These are phyloP conservation scores for Mythimna pallens DNA, from an alignment of 2,888 invertebrate species.

Conservation along the genomic window DNA sequence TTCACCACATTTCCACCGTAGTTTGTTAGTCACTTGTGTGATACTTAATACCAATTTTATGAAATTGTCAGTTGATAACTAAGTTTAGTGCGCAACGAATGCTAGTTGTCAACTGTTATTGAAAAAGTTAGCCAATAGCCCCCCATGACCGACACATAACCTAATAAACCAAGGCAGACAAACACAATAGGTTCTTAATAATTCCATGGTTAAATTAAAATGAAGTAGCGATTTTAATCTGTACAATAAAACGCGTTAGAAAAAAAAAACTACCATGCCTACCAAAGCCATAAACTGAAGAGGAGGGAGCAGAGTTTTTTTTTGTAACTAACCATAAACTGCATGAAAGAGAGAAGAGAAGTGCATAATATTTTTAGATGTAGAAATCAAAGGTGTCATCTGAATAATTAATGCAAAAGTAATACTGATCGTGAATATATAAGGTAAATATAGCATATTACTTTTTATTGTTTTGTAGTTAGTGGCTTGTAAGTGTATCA, in stretches of 20 bases:
- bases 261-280: neutral
- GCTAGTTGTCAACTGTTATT: too few relatives aligned
- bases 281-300: constrained; percentile 23
- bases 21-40: too few relatives aligned
- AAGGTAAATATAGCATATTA: constrained; percentile 81
- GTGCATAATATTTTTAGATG: constrained; percentile 90
- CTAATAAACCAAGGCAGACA: too few relatives aligned
- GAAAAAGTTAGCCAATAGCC: too few relatives aligned
- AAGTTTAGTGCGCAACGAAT: too few relatives aligned
- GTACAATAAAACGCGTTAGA: neutral
- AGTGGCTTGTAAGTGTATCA: constrained; percentile 64
- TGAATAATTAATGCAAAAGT: constrained; percentile 78
- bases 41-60: too few relatives aligned
- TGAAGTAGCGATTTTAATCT: neutral
- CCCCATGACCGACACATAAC: too few relatives aligned
- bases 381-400: constrained; percentile 89
- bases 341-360: constrained; percentile 34
- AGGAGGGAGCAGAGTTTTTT: constrained; percentile 9
- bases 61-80: too few relatives aligned
- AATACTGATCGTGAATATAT: constrained; percentile 79
- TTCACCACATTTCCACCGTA: too few relatives aligned
- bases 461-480: constrained; percentile 61
- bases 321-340: constrained; percentile 32
- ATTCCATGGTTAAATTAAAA: neutral
- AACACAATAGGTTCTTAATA: too few relatives aligned